phyloP scores from a whole-genome alignment of 2,888 invertebrate species.

The Synergus japonicus region DNA sequence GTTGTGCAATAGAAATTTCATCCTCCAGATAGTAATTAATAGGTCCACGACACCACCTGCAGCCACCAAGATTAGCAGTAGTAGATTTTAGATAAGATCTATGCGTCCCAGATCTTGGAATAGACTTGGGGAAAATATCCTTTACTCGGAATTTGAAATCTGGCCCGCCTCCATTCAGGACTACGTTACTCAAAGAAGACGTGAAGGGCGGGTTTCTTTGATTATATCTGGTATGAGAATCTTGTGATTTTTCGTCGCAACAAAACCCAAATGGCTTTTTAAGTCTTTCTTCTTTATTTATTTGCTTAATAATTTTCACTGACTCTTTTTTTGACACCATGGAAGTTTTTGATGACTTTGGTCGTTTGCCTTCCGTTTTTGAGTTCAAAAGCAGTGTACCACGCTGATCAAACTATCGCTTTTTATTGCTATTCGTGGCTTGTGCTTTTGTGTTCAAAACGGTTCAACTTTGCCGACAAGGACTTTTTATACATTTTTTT shows the following conservation, averaged over 20 bases:
- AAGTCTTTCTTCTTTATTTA: neutral
- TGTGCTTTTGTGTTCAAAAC: too few relatives aligned
- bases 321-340: conserved; percentile 9
- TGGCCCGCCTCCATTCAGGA: conserved; percentile 60
- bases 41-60: conserved; percentile 63
- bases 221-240: conserved; percentile 54
- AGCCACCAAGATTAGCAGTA: conserved; percentile 55
- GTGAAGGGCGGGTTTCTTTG: conserved; percentile 55
- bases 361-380: conserved; percentile 23
- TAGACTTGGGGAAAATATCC: conserved; percentile 50
- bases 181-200: conserved; percentile 53
- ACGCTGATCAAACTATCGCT: neutral
- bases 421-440: neutral
- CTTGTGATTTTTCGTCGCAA: conserved; percentile 62
- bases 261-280: conserved; percentile 69
- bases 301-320: neutral
- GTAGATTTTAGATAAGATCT: conserved; percentile 47
- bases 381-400: neutral
- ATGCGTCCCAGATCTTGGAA: conserved; percentile 47
- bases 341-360: neutral
- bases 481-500: neutral
- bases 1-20: conserved; percentile 63
- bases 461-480: too few relatives aligned
- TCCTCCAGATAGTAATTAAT: conserved; percentile 67
- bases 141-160: conserved; percentile 64